Conservation (phyloP, 2,797 vertebrate species). For the Gouania willdenowi region DNA sequence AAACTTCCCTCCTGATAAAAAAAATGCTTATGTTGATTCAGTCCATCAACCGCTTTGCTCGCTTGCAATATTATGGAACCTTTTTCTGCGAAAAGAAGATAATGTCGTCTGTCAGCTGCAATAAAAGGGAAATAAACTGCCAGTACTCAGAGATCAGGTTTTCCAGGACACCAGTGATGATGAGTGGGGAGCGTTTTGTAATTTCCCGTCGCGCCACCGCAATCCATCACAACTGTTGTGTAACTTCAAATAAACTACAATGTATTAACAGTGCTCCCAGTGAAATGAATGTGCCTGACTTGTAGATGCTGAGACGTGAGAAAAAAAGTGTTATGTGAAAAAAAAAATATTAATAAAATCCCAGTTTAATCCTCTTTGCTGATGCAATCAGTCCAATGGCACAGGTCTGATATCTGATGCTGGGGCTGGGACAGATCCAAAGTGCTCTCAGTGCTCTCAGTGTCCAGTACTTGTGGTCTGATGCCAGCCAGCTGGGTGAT, state of each 20-base stretch:
- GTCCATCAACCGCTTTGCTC: conserved; percentile 23
- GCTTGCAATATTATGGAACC: conserved; percentile 15
- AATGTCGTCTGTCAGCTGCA: conserved; percentile 32
- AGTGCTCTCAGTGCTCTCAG: conserved; percentile 31
- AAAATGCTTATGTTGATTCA: conserved; percentile 14
- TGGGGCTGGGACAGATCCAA: conserved; percentile 46
- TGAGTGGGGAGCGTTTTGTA: conserved; percentile 29
- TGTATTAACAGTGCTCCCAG: conserved; percentile 41
- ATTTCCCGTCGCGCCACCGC: conserved; percentile 28
- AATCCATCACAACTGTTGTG: conserved; percentile 31
- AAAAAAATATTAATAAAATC: too few species aligned
- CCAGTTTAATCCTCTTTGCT: conserved; percentile 49
- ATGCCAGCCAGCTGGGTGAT: conserved; percentile 53
- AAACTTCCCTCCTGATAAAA: conserved; percentile 27
- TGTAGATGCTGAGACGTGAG: conserved; percentile 45
- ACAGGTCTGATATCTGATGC: conserved; percentile 52
- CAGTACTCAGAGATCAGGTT: conserved; percentile 3
- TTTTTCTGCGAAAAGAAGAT: conserved; percentile 23
- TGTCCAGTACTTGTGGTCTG: conserved; percentile 39
- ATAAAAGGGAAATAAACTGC: conserved; percentile 28
- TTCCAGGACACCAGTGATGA: conserved; percentile 17
- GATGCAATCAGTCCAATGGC: conserved; percentile 56
- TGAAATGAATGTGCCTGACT: conserved; percentile 45
- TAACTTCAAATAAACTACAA: conserved; percentile 36
- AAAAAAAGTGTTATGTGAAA: conserved; percentile 46